Percentiles rank a stretch among this genome's conserved stretches.
Conservation (phyloP, 2,888 invertebrate genomes). For the Andricus curvator region DNA sequence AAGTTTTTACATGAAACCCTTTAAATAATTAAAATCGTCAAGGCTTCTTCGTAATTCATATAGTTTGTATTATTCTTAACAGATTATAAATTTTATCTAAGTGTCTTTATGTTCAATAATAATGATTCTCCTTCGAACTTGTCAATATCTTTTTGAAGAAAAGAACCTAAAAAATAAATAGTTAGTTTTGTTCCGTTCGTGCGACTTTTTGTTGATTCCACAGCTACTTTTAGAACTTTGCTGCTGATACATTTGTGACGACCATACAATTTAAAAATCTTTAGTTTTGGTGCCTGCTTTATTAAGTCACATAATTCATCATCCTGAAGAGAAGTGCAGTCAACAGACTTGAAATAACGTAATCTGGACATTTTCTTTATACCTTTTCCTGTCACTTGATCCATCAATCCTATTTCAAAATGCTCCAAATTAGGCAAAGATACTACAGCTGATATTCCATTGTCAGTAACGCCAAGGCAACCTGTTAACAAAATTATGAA, state of each 20-base stretch:
- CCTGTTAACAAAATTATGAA: not conserved
- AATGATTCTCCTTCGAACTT: not conserved
- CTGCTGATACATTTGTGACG: not conserved
- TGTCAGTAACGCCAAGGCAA: not conserved
- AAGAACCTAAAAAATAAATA: not conserved
- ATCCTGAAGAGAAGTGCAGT: not conserved
- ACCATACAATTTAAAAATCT: not conserved
- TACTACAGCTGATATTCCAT: not conserved
- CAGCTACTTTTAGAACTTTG: not conserved
- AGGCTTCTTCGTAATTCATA: too few relatives aligned
- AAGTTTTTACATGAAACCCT: too few relatives aligned
- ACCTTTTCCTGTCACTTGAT: not conserved
- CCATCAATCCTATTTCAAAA: constrained; percentile 5
- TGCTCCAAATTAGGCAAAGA: not conserved
- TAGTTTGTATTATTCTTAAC: too few relatives aligned
- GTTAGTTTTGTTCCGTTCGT: not conserved
- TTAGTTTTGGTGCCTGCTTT: not conserved
- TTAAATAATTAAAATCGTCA: too few relatives aligned
- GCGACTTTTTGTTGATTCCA: not conserved
- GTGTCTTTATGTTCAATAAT: not conserved
- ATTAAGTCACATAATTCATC: not conserved
- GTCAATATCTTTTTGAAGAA: not conserved
- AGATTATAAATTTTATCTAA: not conserved
- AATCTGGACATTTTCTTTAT: not conserved
- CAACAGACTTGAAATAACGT: not conserved